phyloP scores from a whole-genome alignment of 2,113 vertebrate species.

The Podarcis muralis region DNA sequence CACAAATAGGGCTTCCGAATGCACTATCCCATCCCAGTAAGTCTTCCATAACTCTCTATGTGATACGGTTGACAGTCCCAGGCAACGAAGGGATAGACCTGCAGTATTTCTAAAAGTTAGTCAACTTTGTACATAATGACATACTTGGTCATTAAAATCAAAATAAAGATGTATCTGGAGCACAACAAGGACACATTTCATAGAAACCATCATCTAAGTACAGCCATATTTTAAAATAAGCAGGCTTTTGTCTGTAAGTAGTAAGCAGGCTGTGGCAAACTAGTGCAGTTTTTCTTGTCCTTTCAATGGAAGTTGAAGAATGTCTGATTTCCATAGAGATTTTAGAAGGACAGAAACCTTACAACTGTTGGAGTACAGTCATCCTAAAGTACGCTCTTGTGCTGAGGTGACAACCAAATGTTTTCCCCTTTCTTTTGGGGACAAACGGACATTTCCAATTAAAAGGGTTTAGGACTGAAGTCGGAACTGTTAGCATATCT shows the following conservation, averaged over 20 bases:
- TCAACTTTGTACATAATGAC: background rate
- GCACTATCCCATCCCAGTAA: background rate
- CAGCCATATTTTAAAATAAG: background rate
- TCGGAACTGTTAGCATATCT: too few relatives aligned
- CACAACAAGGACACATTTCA: background rate
- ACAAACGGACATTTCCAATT: background rate
- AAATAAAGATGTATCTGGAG: background rate
- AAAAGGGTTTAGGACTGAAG: background rate
- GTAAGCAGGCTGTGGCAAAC: background rate
- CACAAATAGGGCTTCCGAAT: too few relatives aligned
- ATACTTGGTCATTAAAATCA: background rate
- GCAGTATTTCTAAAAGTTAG: background rate
- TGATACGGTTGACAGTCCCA: background rate
- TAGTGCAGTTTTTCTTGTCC: background rate
- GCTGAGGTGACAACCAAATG: background rate
- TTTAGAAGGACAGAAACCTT: background rate
- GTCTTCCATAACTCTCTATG: background rate
- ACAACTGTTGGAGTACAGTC: background rate
- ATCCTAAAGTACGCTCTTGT: background rate
- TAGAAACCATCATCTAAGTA: background rate
- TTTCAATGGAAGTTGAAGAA: background rate
- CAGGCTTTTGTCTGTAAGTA: background rate
- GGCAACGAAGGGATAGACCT: background rate
- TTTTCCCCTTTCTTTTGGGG: background rate
- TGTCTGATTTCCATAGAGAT: background rate